These are phyloP conservation scores for Latrodectus hesperus DNA, from an alignment of 2,888 invertebrate genomes.

Conservation along the genomic window DNA sequence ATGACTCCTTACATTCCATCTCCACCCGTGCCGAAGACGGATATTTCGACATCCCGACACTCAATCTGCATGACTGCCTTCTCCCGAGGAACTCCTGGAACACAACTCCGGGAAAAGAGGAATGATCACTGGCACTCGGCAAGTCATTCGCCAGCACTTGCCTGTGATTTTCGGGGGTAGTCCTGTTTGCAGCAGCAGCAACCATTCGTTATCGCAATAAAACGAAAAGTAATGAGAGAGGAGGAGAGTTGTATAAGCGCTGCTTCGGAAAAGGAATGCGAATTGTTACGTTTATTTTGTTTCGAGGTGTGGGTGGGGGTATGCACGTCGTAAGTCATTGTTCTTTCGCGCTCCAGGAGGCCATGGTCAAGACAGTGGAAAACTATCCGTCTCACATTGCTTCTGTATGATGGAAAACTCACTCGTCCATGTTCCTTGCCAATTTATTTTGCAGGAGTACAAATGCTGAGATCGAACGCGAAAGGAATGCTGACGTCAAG, in stretches of 20 bases:
- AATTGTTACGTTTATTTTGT: conserved; percentile 40
- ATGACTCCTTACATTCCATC: conserved; percentile 65
- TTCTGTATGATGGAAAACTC: conserved; percentile 34
- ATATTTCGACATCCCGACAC: conserved; percentile 31
- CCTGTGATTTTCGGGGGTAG: conserved; percentile 23
- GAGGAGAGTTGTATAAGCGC: conserved; percentile 12
- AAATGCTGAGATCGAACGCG: conserved; percentile 17
- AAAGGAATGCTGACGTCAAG: conserved; percentile 35
- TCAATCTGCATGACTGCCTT: conserved; percentile 61
- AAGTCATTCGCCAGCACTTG: conserved; percentile 1
- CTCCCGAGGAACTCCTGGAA: conserved; percentile 32
- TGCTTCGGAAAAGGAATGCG: conserved; percentile 39
- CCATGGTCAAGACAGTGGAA: conserved; percentile 37
- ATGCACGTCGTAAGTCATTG: conserved; percentile 39
- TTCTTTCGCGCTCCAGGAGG: conserved; percentile 53
- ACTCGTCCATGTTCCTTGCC: conserved; percentile 24
- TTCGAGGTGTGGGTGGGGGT: conserved; percentile 8
- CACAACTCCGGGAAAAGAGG: background rate
- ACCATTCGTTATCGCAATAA: conserved; percentile 61
- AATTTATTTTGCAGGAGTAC: conserved; percentile 38
- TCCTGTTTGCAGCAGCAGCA: conserved; percentile 13
- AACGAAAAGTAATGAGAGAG: conserved; percentile 60
- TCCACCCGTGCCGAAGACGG: conserved; percentile 63
- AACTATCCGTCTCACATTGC: conserved; percentile 47
- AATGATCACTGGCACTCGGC: background rate